A percentile compares a stretch with the other conserved stretches of the same genome.
Evolutionary conservation across 35 echinoderm and acorn worm species (phyloP).

Genomic region (Stichopus chloronotus): DNA sequence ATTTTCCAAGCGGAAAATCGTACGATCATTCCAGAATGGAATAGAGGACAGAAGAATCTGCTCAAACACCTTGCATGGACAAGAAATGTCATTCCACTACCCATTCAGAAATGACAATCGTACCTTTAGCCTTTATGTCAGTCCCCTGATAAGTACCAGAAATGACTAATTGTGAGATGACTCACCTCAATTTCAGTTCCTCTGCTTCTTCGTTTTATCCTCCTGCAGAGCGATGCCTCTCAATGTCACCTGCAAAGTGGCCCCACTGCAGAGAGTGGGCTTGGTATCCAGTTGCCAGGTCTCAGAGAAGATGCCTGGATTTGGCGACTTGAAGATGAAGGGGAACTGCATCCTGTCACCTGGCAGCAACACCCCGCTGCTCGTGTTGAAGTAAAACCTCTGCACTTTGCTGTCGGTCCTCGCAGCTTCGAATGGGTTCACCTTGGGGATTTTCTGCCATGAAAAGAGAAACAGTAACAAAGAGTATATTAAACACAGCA

Average conservation of each 20-base stretch:
- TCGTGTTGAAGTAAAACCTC: conserved; percentile 99
- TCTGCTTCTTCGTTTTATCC: conserved; percentile 88
- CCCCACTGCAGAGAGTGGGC: conserved; percentile 82
- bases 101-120: too few species aligned
- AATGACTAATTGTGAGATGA: not conserved
- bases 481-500: not conserved
- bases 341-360: conserved; percentile 96
- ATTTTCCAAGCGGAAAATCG: too few species aligned
- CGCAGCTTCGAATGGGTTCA: conserved; percentile 86
- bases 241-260: conserved; percentile 80
- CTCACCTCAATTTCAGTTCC: conserved; percentile 91
- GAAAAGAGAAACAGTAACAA: not conserved
- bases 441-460: conserved; percentile 95
- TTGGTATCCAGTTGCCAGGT: conserved; percentile 96
- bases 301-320: conserved; percentile 98
- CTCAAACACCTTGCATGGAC: too few species aligned
- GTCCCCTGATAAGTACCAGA: too few species aligned
- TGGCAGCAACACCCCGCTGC: conserved; percentile 93
- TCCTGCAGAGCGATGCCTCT: conserved; percentile 93
- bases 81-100: too few species aligned
- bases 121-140: too few species aligned
- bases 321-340: conserved; percentile 98
- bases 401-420: conserved; percentile 68
- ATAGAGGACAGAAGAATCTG: too few species aligned
- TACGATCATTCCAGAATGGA: too few species aligned